Evolutionary conservation across 2,888 invertebrate species (phyloP), one percentile per base, ranked within the genome.

Genomic region (Drosophila rellima): DNA sequence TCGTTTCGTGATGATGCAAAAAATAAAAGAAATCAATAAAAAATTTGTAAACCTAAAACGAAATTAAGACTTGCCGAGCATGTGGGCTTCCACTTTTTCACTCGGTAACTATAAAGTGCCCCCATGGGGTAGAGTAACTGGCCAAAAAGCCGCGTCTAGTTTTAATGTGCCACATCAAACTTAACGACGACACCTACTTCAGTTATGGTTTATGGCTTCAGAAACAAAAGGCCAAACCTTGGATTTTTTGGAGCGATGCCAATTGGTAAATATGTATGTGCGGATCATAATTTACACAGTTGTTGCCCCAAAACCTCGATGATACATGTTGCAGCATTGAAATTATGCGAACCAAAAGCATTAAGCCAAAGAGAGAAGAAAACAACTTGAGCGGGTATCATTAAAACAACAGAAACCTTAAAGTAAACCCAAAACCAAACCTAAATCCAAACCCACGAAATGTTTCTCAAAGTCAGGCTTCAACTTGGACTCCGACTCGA

Each of bases 161-260:
- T 55, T 88, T 86, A 88, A 88, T 83, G 83, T 78, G 70, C 44
- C 83, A 83, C 83, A 88, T 84, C 80, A 86, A 83, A 88, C 68
- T 84, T 88, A 86, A 88, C 83, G 83, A 83, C 78, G 80, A 84
- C 83, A 84, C 83, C 83, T 84, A 84, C 89, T 88, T 83, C 81
- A 72, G 33, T 82, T 73, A 77, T 80, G 75, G 57, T 80, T 82
- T 82, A 82, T 72, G 67, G 59, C 65, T n/a, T 33, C 59, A 61
- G 60, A 63, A 37, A 61, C 59, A 74, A 62, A 55, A 48, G 56
- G 55, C 45, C 60, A 66, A 69, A 48, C 71, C 47, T 60, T 56
- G 70, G 26, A 44, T 31, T 42, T 47, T 11, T 63, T 44, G 70
- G 65, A 78, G 67, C 82, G 79, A 68, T 84, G 87, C 82, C 86